Base-by-base conservation (phyloP, 2,797 vertebrate species). In the Pipistrellus kuhlii region DNA sequence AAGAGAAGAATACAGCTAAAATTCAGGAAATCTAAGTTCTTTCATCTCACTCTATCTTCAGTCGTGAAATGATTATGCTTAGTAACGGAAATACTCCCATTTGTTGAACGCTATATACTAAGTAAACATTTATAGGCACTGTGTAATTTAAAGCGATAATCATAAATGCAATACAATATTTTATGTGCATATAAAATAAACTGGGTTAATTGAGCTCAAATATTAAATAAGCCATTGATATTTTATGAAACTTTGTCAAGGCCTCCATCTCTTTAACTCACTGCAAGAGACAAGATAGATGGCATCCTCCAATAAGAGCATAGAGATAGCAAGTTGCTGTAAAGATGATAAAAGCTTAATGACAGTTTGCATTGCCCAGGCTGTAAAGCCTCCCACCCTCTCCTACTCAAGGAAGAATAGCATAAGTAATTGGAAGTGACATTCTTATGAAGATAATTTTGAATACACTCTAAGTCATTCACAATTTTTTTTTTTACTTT, bases 401-500 rank as follows among this genome's bases (percentile, higher is more conserved):
- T 93, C 13, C 23, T 6, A 72, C 20, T 77, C 66, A 81, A 30
- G 76, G 95, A 81, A 76, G 27, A 0, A 7, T 86, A 66, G 59
- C 71, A 15, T 30, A 83, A 88, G 38, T 81, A 25, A 81, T 44
- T 81, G 25, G 75, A 92, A 71, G 23, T 68, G 66, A 78, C 30
- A 69, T 75, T 88, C n/a, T 59, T 62, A 64, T 59, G 21, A 94
- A 82, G 44, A 41, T 86, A 51, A 76, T 92, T 87, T 86, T 92
- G 6, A 94, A 81, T 86, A 25, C 6, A 25, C 15, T 57, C 30
- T 69, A 92, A 76, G 53, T 83, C 44, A 30, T 55, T 87, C n/a
- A 72, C 13, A 91, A 62, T 71, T 27, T 20, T 15, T 91, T 91
- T 8, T 81, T 44, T 44, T 44, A 84, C 32, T 84, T 96, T 84